These are phyloP conservation scores for Venturia canescens DNA, from an alignment of 1,140 invertebrate genomes.

Conservation along the genomic window DNA sequence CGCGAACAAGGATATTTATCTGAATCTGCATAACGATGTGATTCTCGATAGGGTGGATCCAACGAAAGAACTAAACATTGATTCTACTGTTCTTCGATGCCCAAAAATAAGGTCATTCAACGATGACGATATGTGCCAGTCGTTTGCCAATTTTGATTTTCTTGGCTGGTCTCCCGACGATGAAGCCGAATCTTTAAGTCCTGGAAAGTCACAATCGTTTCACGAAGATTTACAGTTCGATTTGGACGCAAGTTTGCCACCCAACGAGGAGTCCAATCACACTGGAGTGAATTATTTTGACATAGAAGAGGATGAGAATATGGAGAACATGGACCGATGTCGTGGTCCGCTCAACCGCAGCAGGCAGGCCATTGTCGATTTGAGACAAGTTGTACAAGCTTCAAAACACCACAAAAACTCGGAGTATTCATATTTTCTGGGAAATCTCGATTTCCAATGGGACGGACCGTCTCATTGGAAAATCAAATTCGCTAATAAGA, in stretches of 20 bases:
- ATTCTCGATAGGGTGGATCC: constrained; percentile 53
- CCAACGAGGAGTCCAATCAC: constrained; percentile 51
- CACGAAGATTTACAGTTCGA: constrained; percentile 61
- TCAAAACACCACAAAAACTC: constrained; percentile 48
- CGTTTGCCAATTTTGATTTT: constrained; percentile 64
- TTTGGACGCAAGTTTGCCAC: constrained; percentile 65
- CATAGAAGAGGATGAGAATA: constrained; percentile 55
- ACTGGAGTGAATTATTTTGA: constrained; percentile 55
- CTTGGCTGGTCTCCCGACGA: constrained; percentile 62
- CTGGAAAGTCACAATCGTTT: constrained; percentile 47
- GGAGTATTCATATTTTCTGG: constrained; percentile 85
- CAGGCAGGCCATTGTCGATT: constrained; percentile 59
- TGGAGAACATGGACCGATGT: constrained; percentile 47
- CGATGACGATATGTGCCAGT: constrained; percentile 53
- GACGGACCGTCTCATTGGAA: constrained; percentile 88
- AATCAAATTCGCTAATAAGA: constrained; percentile 64
- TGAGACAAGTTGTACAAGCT: constrained; percentile 67
- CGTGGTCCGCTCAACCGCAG: constrained; percentile 21
- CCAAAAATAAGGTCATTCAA: constrained; percentile 48
- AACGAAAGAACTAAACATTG: background rate
- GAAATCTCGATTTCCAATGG: constrained; percentile 81
- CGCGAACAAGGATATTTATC: constrained; percentile 59
- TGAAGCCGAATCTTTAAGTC: constrained; percentile 29
- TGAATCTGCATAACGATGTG: constrained; percentile 61
- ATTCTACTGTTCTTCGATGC: constrained; percentile 6